Conservation (phyloP, 2,888 invertebrate genomes). For the Physocephala rufipes region DNA sequence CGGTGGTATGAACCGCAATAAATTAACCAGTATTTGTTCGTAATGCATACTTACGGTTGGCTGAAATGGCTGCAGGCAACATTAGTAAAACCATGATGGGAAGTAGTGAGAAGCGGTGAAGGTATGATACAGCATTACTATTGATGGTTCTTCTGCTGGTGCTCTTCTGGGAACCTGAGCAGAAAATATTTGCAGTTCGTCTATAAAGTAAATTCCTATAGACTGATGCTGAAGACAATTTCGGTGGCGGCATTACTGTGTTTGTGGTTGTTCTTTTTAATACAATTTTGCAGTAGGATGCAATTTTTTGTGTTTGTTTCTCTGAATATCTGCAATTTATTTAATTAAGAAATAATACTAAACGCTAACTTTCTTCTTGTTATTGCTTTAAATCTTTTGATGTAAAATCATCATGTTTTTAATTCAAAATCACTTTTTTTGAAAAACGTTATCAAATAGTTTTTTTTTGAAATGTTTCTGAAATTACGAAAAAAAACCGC, state of each 20-base stretch:
- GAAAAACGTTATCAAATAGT: too few species aligned
- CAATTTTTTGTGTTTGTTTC: too few species aligned
- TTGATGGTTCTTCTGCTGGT: not conserved
- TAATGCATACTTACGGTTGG: conserved; percentile 43
- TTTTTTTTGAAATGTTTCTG: too few species aligned
- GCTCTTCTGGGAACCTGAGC: not conserved
- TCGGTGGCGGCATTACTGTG: not conserved
- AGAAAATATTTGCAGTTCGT: not conserved
- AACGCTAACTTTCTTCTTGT: too few species aligned
- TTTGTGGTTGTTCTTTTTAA: not conserved
- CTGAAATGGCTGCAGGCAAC: conserved; percentile 40
- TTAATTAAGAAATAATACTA: too few species aligned
- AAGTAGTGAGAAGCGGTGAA: conserved; percentile 31
- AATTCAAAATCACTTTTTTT: too few species aligned
- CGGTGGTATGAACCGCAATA: not conserved
- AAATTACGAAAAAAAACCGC: not conserved
- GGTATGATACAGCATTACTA: conserved; percentile 9
- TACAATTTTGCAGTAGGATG: not conserved
- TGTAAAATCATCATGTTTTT: too few species aligned
- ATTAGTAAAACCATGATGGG: conserved; percentile 26
- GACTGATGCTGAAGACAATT: not conserved
- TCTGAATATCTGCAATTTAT: too few species aligned
- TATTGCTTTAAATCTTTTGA: too few species aligned
- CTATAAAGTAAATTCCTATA: not conserved
- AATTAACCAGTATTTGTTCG: conserved; percentile 4